Evolutionary conservation across 2,888 invertebrate species (phyloP).

Genomic region (Adineta ricciae): DNA sequence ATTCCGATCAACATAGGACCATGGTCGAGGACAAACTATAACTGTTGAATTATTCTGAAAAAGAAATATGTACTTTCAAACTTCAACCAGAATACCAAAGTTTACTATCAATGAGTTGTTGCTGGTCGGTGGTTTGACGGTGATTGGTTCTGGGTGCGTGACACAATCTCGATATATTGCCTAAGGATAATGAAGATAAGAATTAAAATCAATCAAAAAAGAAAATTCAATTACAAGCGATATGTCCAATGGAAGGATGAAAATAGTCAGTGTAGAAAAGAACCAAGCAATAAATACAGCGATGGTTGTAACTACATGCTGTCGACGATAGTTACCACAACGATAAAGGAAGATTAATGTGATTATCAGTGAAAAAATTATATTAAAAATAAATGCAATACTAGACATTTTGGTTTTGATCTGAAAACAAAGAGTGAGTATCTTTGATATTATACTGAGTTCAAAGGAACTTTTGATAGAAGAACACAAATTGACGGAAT

Average conservation of each 20-base stretch:
- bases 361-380: neutral
- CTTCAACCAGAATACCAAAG: neutral
- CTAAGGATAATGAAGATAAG: neutral
- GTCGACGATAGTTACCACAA: constrained; percentile 28
- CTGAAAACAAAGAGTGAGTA: no score
- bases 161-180: neutral
- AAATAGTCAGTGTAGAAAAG: constrained; percentile 92
- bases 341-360: constrained; percentile 19
- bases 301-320: constrained; percentile 55
- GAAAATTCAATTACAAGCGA: constrained; percentile 64
- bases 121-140: neutral
- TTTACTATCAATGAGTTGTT: neutral
- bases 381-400: neutral
- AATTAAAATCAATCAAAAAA: no score
- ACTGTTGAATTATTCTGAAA: neutral
- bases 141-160: neutral
- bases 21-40: constrained; percentile 23
- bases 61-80: neutral
- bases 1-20: constrained; percentile 61
- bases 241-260: constrained; percentile 89
- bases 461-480: constrained; percentile 57
- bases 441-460: neutral
- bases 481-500: constrained; percentile 74
- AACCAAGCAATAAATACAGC: constrained; percentile 94
- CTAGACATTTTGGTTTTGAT: neutral